phyloP scores from a whole-genome alignment of 37 sponge, comb jelly and placozoan species.

The Spongilla lacustris region DNA sequence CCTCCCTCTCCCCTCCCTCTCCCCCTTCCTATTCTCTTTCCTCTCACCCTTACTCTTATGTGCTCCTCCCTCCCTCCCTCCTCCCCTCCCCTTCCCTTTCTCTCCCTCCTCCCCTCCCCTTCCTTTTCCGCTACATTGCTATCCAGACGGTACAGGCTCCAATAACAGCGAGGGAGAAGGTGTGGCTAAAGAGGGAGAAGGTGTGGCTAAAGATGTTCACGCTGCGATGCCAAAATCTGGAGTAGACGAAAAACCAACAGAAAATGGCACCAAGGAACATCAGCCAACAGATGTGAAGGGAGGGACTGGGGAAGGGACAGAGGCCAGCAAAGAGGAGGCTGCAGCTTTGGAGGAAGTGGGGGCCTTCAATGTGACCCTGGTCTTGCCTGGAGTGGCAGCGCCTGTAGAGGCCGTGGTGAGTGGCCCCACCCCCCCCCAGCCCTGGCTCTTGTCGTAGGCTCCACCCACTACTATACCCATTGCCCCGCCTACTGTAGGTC shows the following conservation, averaged over 20 bases:
- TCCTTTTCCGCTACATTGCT: too few species aligned
- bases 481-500: constrained; percentile 53
- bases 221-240: not conserved
- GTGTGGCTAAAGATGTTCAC: not conserved
- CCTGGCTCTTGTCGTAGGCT: constrained; percentile 10
- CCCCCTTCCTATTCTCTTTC: too few species aligned
- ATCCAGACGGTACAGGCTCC: not conserved
- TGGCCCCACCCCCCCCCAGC: not conserved
- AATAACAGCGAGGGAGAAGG: not conserved
- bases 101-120: too few species aligned
- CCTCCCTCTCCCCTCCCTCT: too few species aligned
- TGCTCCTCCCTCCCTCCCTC: not conserved
- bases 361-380: constrained; percentile 38
- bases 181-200: constrained; percentile 7
- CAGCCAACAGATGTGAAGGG: too few species aligned
- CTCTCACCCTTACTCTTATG: not conserved
- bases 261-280: not conserved
- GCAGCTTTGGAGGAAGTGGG: not conserved
- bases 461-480: not conserved
- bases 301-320: not conserved
- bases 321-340: not conserved
- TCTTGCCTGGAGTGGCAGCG: constrained; percentile 57
- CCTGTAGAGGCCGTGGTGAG: constrained; percentile 73
- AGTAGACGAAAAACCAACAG: not conserved
- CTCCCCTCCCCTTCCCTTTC: too few species aligned